These are phyloP conservation scores for Troides aeacus DNA, from an alignment of 2,888 invertebrate species.

Conservation along the genomic window DNA sequence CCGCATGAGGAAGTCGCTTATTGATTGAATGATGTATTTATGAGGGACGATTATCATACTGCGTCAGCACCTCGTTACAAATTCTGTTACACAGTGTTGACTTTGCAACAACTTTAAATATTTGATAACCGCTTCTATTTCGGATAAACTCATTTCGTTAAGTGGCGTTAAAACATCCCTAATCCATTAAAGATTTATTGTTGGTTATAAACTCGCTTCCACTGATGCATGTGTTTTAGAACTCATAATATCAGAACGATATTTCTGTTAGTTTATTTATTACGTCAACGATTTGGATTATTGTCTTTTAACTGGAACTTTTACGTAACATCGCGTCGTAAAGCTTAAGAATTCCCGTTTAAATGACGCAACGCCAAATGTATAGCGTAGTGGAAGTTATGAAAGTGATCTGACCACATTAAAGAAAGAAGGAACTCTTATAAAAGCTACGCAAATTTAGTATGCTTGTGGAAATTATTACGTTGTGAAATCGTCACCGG, in stretches of 20 bases:
- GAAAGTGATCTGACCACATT: constrained; percentile 40
- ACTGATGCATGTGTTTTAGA: constrained; percentile 48
- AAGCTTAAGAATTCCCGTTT: constrained; percentile 57
- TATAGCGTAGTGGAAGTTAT: constrained; percentile 47
- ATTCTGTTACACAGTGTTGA: constrained; percentile 22
- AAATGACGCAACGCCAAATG: constrained; percentile 48
- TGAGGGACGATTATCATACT: constrained; percentile 56
- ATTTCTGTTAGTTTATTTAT: constrained; percentile 47
- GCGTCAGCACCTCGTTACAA: constrained; percentile 40
- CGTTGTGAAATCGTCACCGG: constrained; percentile 4
- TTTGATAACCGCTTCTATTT: constrained; percentile 20
- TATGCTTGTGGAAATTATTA: constrained; percentile 11
- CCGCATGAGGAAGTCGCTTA: constrained; percentile 76
- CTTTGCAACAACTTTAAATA: constrained; percentile 21
- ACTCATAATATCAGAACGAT: constrained; percentile 53
- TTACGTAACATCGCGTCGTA: constrained; percentile 59
- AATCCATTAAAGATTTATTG: constrained; percentile 60
- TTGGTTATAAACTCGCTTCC: constrained; percentile 50
- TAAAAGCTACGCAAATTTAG: constrained; percentile 25
- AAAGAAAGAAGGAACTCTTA: constrained; percentile 31
- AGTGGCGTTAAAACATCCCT: constrained; percentile 45
- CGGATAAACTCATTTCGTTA: constrained; percentile 33
- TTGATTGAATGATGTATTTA: constrained; percentile 61
- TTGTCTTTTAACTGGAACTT: constrained; percentile 58
- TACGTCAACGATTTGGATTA: constrained; percentile 52